Evolutionary conservation across 2,797 vertebrate genomes (phyloP), one percentile per base, ranked within the genome.

Genomic region (Menidia menidia): DNA sequence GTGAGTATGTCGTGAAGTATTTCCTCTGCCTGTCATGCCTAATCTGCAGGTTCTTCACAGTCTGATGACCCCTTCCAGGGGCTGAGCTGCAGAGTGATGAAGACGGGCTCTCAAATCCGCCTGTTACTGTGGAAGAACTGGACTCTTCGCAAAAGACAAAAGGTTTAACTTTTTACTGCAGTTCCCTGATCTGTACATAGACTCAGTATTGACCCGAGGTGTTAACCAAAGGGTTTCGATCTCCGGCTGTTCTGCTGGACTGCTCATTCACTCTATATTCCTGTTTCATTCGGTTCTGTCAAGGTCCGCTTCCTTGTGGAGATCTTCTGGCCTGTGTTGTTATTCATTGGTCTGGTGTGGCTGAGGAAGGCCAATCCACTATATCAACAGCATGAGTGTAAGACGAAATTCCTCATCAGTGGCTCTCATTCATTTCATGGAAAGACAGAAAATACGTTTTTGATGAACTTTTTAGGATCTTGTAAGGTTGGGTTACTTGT

Each of bases 91-190:
- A 33, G 87, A 90, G 85, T 74, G n/a, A 98, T 98, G 97, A 94
- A 89, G 71, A 95, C 93, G 47, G 73, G 88, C 71, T 91, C 92
- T 69, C 96, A 98, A 86, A 92, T 96, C 81, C 92, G 90, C 87
- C 95, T 98, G 82, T 85, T 99, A 15, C 95, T 99, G 18, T 99
- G 97, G 97, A 99, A 98, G 86, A 99, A 99, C 91, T 99, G 97
- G 97, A 96, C 95, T 13, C 95, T 98, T 55, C 92, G 97, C 71
- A 98, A 96, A 83, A 95, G 97, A 78, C 97, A 98, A 87, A 99
- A 98, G 96, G 97, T 94, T 83, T 0, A 9, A 18, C 10, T 3
- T 3, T 32, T 9, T n/a, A 5, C 50, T 19, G 3, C 13, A 41
- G n/a, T 31, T 12, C 25, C 1, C 25, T 25, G 25, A 25, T 25